Conservation (phyloP, 2,113 vertebrate species). For the Oophaga pumilio region DNA sequence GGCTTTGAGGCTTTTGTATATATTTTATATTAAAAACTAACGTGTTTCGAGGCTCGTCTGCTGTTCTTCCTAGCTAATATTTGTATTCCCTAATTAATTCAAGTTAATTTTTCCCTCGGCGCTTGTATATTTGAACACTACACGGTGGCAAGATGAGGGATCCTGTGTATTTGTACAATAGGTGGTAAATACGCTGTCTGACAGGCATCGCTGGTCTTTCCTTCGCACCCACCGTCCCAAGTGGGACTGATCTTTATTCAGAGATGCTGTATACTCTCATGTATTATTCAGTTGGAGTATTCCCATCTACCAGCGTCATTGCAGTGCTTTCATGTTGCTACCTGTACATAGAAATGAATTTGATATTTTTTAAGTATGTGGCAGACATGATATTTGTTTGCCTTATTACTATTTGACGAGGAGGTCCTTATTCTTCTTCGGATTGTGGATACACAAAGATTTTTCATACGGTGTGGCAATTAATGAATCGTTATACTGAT, state of each 20-base stretch:
- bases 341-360: too few relatives aligned
- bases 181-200: slow-evolving; percentile 36
- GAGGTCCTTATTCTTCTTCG: too few relatives aligned
- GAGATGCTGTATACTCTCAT: slow-evolving; percentile 22
- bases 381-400: too few relatives aligned
- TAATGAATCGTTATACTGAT: too few relatives aligned
- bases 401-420: too few relatives aligned
- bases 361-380: too few relatives aligned
- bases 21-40: not conserved
- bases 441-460: too few relatives aligned
- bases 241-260: slow-evolving; percentile 37
- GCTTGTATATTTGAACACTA: slow-evolving; percentile 18
- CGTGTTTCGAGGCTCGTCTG: not conserved
- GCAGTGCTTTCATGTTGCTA: not conserved
- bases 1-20: not conserved
- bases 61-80: not conserved
- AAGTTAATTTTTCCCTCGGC: slow-evolving; percentile 20
- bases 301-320: not conserved
- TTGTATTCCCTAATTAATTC: slow-evolving; percentile 36
- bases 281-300: slow-evolving; percentile 1
- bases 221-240: slow-evolving; percentile 22
- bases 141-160: slow-evolving; percentile 4
- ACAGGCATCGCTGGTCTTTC: slow-evolving; percentile 28
- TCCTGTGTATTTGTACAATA: slow-evolving; percentile 34
- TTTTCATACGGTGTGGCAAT: too few relatives aligned